These are phyloP conservation scores for Cardiocondyla obscurior DNA, from an alignment of 1,140 invertebrate species.

Conservation along the genomic window DNA sequence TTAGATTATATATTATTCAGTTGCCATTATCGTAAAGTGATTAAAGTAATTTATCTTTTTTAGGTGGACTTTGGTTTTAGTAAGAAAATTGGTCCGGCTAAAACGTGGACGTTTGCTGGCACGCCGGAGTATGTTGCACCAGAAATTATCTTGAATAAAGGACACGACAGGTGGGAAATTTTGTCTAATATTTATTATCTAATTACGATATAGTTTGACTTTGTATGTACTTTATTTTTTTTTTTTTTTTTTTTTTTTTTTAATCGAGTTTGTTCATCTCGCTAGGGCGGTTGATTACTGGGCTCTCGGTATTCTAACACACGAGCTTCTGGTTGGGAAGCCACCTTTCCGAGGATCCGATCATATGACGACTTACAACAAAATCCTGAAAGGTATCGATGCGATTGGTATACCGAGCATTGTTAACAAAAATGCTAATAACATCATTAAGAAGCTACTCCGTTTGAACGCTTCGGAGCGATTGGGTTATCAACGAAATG, in stretches of 20 bases:
- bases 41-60: not conserved
- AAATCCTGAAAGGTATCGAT: conserved; percentile 97
- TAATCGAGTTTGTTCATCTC: not conserved
- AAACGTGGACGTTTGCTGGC: conserved; percentile 99
- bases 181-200: not conserved
- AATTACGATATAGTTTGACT: not conserved
- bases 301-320: conserved; percentile 96
- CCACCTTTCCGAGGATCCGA: conserved; percentile 96
- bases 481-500: conserved; percentile 95
- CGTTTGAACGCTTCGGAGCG: conserved; percentile 95
- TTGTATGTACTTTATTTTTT: not conserved
- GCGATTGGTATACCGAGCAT: conserved; percentile 92
- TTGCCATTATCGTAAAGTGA: not conserved
- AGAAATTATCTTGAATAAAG: conserved; percentile 96
- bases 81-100: conserved; percentile 91
- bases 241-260: not conserved
- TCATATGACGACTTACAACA: conserved; percentile 98
- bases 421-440: conserved; percentile 91
- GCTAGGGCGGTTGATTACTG: conserved; percentile 95
- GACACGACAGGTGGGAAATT: conserved; percentile 88
- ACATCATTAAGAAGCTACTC: conserved; percentile 95
- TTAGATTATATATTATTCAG: no score
- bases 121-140: conserved; percentile 96
- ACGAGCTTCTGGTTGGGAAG: conserved; percentile 95
- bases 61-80: conserved; percentile 99